Base-by-base conservation (phyloP, 1,140 invertebrate species). In the Leptonema lineaticorne region DNA sequence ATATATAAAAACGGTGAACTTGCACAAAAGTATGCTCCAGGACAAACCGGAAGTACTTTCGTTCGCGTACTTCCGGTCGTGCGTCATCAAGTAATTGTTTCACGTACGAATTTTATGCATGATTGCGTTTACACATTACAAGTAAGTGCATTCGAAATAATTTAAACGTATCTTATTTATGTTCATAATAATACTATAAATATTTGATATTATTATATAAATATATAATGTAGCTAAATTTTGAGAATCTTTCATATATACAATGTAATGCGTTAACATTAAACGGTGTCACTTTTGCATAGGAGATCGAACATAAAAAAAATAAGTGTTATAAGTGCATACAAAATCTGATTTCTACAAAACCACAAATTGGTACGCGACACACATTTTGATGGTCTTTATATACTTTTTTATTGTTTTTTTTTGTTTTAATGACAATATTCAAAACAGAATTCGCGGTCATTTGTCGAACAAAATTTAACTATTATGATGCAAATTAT, bases 21-120 rank as follows among this genome's bases (percentile, higher is more conserved):
- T n/a, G n/a, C n/a, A n/a, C n/a, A n/a, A n/a, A n/a, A n/a, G n/a
- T 58, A 26, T 58, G 26, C 16, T 22, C 2, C 18, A 27, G 27
- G 22, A 41, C 9, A 30, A 41, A 62, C 59, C 29, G 59, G 59
- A 62, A 37, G 59, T 45, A 62, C 59, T 62, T 62, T 62, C 59
- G 45, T 62, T 37, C 29, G n/a, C 30, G 28, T n/a, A 62, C 59
- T 24, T 62, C 59, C 59, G 59, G 28, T 45, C 5, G 18, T 33
- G 59, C 37, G 50, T 53, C 50, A 53, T 11, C 20, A 2, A 11
- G n/a, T 16, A 11, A 41, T 14, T 26, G 50, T 14, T 53, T 24
- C 50, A 20, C 50, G 50, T 53, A 53, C 50, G 50, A 53, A 53
- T 53, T 53, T 53, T 11, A 26, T 24, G 7, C 50, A 26, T 26